Percentiles rank a stretch among this genome's conserved stretches.
phyloP scores from a whole-genome alignment of 2,888 invertebrate species.

The Agrochola lota region DNA sequence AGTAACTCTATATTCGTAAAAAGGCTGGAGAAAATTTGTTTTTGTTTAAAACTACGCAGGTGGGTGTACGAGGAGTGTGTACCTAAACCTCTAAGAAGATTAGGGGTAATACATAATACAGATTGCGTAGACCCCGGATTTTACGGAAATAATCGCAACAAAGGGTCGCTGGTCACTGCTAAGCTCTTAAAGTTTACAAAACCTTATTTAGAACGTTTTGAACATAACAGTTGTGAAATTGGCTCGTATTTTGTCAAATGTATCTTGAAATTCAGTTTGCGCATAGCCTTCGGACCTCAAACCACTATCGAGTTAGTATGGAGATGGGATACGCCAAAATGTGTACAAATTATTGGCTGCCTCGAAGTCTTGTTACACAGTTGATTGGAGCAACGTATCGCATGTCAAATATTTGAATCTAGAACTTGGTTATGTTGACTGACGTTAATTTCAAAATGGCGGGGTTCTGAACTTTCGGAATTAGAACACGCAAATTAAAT shows the following conservation, averaged over 20 bases:
- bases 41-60: constrained; percentile 38
- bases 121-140: constrained; percentile 30
- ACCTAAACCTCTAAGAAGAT: constrained; percentile 60
- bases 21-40: constrained; percentile 41
- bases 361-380: constrained; percentile 37
- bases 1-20: constrained; percentile 38
- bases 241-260: constrained; percentile 23
- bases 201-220: constrained; percentile 28
- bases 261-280: constrained; percentile 29
- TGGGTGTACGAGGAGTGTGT: neutral
- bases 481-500: constrained; percentile 29
- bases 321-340: constrained; percentile 42
- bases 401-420: constrained; percentile 55
- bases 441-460: constrained; percentile 52
- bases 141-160: constrained; percentile 44
- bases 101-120: constrained; percentile 52
- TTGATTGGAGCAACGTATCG: constrained; percentile 44
- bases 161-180: constrained; percentile 31
- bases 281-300: constrained; percentile 19
- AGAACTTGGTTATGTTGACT: constrained; percentile 43
- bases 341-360: constrained; percentile 41
- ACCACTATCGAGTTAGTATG: constrained; percentile 47
- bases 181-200: constrained; percentile 52
- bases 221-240: neutral
- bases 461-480: constrained; percentile 24